These are phyloP conservation scores for Aphelenchoides fujianensis DNA, from an alignment of 1,140 invertebrate species.

Conservation along the genomic window DNA sequence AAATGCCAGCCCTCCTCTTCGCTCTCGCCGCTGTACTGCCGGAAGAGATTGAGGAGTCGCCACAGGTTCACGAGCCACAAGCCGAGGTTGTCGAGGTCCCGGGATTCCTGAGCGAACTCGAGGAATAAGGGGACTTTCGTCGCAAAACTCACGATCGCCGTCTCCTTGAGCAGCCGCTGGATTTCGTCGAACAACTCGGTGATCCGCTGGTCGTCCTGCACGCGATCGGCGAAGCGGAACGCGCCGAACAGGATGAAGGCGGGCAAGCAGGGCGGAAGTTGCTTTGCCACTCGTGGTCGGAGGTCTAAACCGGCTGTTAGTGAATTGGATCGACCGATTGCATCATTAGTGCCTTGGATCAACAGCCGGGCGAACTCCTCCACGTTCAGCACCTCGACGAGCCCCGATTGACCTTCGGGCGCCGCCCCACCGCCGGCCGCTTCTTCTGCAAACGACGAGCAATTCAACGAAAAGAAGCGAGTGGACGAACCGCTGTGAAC, in stretches of 20 bases:
- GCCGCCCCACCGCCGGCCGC: not conserved
- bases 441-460: too few species aligned
- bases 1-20: slow-evolving; percentile 52
- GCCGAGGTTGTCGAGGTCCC: slow-evolving; percentile 74
- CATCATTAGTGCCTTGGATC: not conserved
- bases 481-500: not conserved
- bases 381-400: not conserved
- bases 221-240: slow-evolving; percentile 47
- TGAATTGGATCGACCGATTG: too few species aligned
- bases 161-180: slow-evolving; percentile 46
- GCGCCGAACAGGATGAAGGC: slow-evolving; percentile 49
- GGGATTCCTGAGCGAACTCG: slow-evolving; percentile 45
- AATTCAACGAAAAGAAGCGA: not conserved
- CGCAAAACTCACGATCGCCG: too few species aligned
- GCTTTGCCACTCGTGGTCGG: slow-evolving; percentile 48
- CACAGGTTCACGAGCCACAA: slow-evolving; percentile 86
- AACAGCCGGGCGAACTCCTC: not conserved
- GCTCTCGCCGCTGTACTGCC: slow-evolving; percentile 90
- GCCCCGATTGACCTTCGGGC: not conserved
- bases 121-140: too few species aligned
- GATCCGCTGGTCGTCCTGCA: slow-evolving; percentile 47
- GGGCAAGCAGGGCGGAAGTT: slow-evolving; percentile 51
- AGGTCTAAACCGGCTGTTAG: slow-evolving; percentile 44
- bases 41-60: slow-evolving; percentile 81
- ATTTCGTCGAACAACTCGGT: slow-evolving; percentile 52